phyloP scores from a whole-genome alignment of 2,797 vertebrate species.

The Catamblyrhynchus diadema region DNA sequence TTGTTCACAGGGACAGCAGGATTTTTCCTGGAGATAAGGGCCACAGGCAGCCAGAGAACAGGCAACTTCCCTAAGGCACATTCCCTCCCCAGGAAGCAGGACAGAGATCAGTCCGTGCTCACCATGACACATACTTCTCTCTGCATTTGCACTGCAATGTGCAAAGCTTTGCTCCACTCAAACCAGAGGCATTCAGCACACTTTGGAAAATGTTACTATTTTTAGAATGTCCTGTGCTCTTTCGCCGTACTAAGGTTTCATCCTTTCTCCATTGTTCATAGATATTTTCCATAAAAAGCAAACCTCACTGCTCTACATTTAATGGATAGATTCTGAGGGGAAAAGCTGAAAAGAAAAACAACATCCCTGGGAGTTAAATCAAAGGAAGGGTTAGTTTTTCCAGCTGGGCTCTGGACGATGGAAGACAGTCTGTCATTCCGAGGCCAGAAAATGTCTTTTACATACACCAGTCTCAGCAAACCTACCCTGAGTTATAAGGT shows the following conservation, averaged over 20 bases:
- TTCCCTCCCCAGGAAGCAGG: rapidly evolving
- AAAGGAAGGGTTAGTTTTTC: neutral
- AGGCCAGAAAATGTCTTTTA: neutral
- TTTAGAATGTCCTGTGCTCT: neutral
- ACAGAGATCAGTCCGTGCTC: neutral
- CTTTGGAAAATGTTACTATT: neutral
- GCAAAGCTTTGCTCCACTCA: neutral
- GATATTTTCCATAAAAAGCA: neutral
- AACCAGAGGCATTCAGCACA: neutral
- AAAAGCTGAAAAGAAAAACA: neutral
- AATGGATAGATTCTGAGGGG: neutral
- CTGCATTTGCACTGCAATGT: neutral
- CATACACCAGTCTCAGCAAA: neutral
- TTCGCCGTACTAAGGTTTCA: neutral
- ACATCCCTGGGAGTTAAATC: neutral
- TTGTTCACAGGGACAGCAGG: neutral
- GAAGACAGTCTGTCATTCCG: neutral
- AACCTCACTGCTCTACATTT: neutral
- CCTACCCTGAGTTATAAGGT: neutral
- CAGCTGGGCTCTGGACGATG: neutral
- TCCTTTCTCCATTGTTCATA: neutral
- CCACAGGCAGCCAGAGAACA: neutral
- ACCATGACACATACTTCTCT: neutral
- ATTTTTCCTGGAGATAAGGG: neutral
- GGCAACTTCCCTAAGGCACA: neutral